Percentiles rank a stretch among this genome's conserved stretches.
Conservation (phyloP, 2,797 vertebrate genomes). For the Spondyliosoma cantharus region DNA sequence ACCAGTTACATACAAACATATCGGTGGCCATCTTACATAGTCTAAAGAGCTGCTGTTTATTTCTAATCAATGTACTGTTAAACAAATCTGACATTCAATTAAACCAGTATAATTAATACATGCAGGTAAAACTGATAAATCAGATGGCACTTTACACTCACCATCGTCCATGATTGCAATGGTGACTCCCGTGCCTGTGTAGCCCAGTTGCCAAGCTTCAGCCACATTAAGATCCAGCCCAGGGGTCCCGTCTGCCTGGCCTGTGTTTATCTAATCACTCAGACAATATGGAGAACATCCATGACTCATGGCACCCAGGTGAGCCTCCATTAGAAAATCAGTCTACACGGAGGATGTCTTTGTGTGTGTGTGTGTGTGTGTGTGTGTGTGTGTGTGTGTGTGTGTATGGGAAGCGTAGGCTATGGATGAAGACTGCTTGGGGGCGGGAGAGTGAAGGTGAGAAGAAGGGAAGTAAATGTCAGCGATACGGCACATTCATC, state of each 20-base stretch:
- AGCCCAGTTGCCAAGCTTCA: conserved; percentile 98
- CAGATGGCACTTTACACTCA: conserved; percentile 77
- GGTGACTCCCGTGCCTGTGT: conserved; percentile 97
- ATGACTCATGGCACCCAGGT: conserved; percentile 71
- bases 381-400: conserved; percentile 18
- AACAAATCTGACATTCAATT: conserved; percentile 14
- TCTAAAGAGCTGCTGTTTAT: background rate
- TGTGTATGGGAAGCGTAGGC: background rate
- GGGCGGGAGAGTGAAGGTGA: conserved; percentile 32
- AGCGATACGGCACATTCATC: conserved; percentile 62
- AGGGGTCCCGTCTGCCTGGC: conserved; percentile 98
- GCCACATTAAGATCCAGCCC: conserved; percentile 98
- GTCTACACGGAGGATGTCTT: conserved; percentile 46
- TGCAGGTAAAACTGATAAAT: conserved; percentile 26
- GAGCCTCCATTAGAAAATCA: conserved; percentile 63
- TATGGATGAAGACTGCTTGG: conserved; percentile 13
- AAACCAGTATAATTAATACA: background rate
- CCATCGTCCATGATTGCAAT: conserved; percentile 99
- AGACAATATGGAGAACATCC: conserved; percentile 75
- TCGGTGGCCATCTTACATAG: background rate
- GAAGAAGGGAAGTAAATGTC: conserved; percentile 78
- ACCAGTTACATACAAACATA: background rate
- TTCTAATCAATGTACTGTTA: background rate
- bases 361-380: conserved; percentile 2
- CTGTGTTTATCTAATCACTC: conserved; percentile 94